Conservation (phyloP, 2,888 invertebrate species). For the Diadegma fenestrale region DNA sequence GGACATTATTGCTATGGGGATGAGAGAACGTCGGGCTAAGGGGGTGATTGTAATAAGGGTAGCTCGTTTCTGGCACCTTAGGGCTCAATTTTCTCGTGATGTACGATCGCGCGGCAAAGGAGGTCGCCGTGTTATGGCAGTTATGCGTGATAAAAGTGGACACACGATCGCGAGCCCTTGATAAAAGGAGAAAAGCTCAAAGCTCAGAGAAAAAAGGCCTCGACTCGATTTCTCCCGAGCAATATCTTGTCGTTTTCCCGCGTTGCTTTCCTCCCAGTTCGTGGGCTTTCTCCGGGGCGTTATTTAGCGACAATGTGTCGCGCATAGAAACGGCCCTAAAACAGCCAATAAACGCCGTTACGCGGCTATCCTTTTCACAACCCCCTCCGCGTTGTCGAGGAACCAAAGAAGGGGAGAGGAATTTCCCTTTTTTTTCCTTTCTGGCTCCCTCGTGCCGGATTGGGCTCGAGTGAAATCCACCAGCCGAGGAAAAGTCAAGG, state of each 20-base stretch:
- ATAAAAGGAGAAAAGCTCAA: conserved; percentile 45
- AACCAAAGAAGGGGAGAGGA: conserved; percentile 26
- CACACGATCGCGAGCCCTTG: conserved; percentile 20
- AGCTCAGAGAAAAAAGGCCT: conserved; percentile 37
- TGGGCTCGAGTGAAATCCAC: conserved; percentile 16
- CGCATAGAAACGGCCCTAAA: conserved; percentile 86
- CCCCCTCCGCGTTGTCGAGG: conserved; percentile 48
- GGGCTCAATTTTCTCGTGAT: conserved; percentile 54
- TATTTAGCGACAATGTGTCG: conserved; percentile 85
- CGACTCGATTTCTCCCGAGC: conserved; percentile 4
- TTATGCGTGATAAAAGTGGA: conserved; percentile 50
- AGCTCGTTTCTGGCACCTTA: conserved; percentile 27
- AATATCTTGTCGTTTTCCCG: conserved; percentile 15
- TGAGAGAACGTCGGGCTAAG: neutral
- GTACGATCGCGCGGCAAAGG: conserved; percentile 47
- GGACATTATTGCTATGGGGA: conserved; percentile 46
- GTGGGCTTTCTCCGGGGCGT: conserved; percentile 75
- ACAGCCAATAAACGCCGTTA: conserved; percentile 84
- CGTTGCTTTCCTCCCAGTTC: conserved; percentile 9
- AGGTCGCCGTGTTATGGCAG: conserved; percentile 35
- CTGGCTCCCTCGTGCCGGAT: neutral
- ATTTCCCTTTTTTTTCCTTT: conserved; percentile 14
- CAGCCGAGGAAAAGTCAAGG: conserved; percentile 7
- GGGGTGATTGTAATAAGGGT: conserved; percentile 53
- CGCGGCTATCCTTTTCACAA: conserved; percentile 75